phyloP scores from a whole-genome alignment of 1,140 invertebrate genomes.

The Oncopodura yosiiana region DNA sequence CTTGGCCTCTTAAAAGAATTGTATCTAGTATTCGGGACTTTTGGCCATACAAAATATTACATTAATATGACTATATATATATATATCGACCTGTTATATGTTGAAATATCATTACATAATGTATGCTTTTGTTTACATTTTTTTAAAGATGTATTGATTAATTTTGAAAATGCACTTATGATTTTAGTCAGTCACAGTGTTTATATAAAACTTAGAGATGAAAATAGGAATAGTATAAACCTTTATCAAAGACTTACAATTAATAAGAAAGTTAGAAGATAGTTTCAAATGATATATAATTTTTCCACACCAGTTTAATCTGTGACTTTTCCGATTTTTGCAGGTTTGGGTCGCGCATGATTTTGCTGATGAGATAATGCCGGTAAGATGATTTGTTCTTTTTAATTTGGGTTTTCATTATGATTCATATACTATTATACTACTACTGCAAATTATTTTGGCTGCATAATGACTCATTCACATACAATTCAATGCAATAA shows the following conservation, averaged over 20 bases:
- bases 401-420: constrained; percentile 21
- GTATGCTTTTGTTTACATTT: constrained; percentile 5
- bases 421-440: constrained; percentile 16
- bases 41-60: too few relatives aligned
- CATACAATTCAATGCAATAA: too few relatives aligned
- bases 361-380: constrained; percentile 57
- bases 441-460: background rate
- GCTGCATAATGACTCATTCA: too few relatives aligned
- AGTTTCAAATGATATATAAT: background rate
- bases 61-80: background rate
- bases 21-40: too few relatives aligned
- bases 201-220: background rate
- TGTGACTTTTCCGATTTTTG: constrained; percentile 40
- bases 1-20: too few relatives aligned
- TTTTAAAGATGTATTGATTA: constrained; percentile 5
- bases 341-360: constrained; percentile 64
- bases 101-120: background rate
- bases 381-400: constrained; percentile 48
- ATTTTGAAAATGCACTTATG: background rate
- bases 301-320: constrained; percentile 15
- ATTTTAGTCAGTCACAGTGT: background rate
- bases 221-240: background rate
- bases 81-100: background rate
- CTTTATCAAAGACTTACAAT: too few relatives aligned
- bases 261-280: too few relatives aligned